Conservation (phyloP, 2,797 vertebrate genomes). For the Ceyx erithaca region DNA sequence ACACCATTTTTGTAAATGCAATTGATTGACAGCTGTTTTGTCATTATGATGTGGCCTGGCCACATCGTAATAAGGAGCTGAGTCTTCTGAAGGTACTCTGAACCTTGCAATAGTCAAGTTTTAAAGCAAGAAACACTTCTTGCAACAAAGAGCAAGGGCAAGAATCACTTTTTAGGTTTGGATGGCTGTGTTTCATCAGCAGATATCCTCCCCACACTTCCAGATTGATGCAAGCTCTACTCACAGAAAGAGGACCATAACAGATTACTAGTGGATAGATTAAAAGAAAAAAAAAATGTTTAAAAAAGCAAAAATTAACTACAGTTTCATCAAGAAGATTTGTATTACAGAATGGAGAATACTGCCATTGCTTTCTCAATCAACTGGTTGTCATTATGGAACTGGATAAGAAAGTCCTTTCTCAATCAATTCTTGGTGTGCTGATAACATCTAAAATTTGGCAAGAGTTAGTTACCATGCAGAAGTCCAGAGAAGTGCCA, state of each 20-base stretch:
- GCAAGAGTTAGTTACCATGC: background rate
- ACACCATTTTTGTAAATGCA: background rate
- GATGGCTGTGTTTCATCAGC: background rate
- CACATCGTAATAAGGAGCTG: background rate
- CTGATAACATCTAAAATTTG: background rate
- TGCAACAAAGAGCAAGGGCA: background rate
- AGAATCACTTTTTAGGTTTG: background rate
- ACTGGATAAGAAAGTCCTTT: background rate
- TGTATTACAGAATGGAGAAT: background rate
- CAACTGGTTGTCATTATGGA: background rate
- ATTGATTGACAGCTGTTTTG: background rate
- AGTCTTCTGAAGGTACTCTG: background rate
- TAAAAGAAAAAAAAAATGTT: background rate
- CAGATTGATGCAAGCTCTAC: background rate
- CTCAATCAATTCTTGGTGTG: background rate
- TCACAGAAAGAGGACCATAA: background rate
- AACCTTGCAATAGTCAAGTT: background rate
- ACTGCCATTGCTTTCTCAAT: background rate
- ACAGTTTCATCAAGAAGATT: background rate
- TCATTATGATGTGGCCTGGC: background rate
- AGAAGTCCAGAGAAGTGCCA: background rate
- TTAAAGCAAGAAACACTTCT: background rate
- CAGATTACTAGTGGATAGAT: background rate
- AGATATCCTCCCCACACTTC: background rate
- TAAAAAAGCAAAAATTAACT: background rate